A percentile compares a stretch with the other conserved stretches of the same genome.
These are phyloP conservation scores for Centropristis striata DNA, from an alignment of 2,113 vertebrate genomes.

Conservation along the genomic window DNA sequence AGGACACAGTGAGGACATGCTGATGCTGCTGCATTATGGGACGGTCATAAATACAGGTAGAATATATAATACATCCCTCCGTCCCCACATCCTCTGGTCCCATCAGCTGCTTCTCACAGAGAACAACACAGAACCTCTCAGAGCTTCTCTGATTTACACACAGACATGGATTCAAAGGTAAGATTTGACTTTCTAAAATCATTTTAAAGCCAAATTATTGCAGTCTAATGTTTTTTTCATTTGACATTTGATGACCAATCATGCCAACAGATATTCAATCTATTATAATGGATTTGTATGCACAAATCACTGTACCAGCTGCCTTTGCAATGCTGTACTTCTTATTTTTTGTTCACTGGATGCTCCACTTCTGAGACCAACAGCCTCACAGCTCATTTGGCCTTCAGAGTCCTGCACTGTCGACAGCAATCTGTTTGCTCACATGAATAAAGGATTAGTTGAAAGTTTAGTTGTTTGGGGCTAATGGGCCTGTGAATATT, in stretches of 20 bases:
- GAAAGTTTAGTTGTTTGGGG: conserved; percentile 57
- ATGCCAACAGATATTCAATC: background rate
- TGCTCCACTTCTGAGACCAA: conserved; percentile 16
- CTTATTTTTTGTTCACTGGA: background rate
- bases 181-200: conserved; percentile 25
- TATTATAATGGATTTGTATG: background rate
- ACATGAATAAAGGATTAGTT: conserved; percentile 69
- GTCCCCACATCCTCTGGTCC: conserved; percentile 22
- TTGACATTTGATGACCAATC: background rate
- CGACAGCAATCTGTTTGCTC: conserved; percentile 61
- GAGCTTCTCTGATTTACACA: conserved; percentile 29
- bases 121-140: conserved; percentile 23
- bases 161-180: conserved; percentile 74
- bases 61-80: conserved; percentile 17
- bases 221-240: background rate
- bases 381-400: conserved; percentile 17
- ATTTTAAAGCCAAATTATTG: background rate
- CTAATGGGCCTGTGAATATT: conserved; percentile 64
- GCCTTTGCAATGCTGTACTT: conserved; percentile 10
- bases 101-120: conserved; percentile 23
- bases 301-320: background rate
- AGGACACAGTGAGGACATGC: conserved; percentile 73
- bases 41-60: conserved; percentile 74
- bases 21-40: conserved; percentile 79
- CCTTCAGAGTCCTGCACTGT: conserved; percentile 18